These are phyloP conservation scores for Nyctibius grandis DNA, from an alignment of 2,797 vertebrate genomes.

Conservation along the genomic window DNA sequence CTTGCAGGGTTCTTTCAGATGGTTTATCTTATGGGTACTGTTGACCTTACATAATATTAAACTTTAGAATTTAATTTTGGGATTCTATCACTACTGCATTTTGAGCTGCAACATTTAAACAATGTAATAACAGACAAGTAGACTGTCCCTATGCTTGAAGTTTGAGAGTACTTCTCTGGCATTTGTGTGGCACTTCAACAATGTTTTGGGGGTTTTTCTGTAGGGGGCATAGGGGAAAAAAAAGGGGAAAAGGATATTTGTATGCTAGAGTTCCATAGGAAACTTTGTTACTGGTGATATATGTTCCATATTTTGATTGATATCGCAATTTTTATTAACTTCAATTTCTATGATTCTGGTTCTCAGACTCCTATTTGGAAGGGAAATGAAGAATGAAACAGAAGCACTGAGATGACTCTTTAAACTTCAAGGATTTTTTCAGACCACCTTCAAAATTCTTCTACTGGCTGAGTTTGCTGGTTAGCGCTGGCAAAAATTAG, in stretches of 20 bases:
- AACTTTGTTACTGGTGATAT: not conserved
- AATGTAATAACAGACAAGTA: not conserved
- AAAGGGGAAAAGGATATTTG: fast-evolving
- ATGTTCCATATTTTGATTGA: not conserved
- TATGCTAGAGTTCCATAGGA: not conserved
- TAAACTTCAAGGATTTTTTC: not conserved
- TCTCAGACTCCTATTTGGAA: not conserved
- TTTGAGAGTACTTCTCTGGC: not conserved
- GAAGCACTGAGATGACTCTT: not conserved
- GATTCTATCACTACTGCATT: not conserved
- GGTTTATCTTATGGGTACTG: not conserved
- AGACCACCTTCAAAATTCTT: not conserved
- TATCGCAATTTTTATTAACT: not conserved
- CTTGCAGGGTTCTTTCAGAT: not conserved
- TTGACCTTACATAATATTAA: not conserved
- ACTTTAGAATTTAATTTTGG: not conserved
- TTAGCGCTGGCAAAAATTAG: not conserved
- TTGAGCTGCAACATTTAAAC: not conserved
- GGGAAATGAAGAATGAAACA: not conserved
- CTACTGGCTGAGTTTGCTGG: not conserved
- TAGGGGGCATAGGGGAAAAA: fast-evolving
- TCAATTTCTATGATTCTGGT: not conserved
- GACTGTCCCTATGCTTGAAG: not conserved
- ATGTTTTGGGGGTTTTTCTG: not conserved
- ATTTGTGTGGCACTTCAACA: not conserved